Base-by-base conservation (phyloP, 2,797 vertebrate genomes). In the Hephaestus fuliginosus region DNA sequence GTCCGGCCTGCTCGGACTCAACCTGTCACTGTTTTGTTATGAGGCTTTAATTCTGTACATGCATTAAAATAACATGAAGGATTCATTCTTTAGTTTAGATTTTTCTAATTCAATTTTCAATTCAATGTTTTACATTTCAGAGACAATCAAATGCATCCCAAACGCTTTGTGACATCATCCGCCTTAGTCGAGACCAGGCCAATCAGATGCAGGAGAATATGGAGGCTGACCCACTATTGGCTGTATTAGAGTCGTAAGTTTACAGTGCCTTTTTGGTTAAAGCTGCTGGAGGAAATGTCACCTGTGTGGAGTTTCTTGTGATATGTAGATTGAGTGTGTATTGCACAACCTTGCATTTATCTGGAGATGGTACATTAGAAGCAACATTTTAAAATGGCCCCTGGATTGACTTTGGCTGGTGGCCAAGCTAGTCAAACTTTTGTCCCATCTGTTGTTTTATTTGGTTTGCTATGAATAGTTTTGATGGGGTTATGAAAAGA, bases 121-220 rank as follows among this genome's bases (percentile, higher is more conserved):
- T 72, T 80, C 0, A 28, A 11, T 46, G 11, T 76, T 65, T 39
- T 63, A 4, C 10, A 17, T 86, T 89, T 30, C 92, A 96, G 96
- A 96, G 96, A 96, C 96, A 99, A 95, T 99, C 98, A 72, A 99
- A 99, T 7, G 98, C 98, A 69, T 98, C 98, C 81, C 98, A 99
- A 91, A 98, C 98, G 30, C 96, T 99, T 87, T 99, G 98, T 85
- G 98, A 99, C 93, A 97, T 99, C 87, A 95, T 99, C 80, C 95
- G 98, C 89, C 93, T 99, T 91, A 98, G 98, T 96, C 95, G 98
- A 93, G 98, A 99, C 95, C 98, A 99, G 96, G 96, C 96, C 92
- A 95, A 92, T 93, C 98, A 98, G 88, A 96, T 97, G 88, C 97
- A 97, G 86, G 98, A 99, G 72, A 93, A 93, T 13, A 80, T 94